Evolutionary conservation across 1,140 invertebrate species (phyloP).

Genomic region (Diprion similis): DNA sequence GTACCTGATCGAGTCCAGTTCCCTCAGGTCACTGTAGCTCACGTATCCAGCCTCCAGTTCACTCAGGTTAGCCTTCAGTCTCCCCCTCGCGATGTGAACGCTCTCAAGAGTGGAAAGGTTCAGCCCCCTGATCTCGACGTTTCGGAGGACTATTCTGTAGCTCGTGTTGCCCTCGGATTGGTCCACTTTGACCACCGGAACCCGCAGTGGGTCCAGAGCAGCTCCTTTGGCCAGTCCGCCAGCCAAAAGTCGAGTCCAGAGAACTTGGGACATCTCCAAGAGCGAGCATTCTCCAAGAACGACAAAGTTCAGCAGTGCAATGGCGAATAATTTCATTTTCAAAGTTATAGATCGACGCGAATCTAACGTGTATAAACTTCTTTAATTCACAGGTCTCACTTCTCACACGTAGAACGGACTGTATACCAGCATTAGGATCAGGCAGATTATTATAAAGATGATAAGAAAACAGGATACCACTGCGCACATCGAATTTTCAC

Average conservation of each 20-base stretch:
- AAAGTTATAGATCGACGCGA: not conserved
- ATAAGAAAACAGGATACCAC: slow-evolving; percentile 41
- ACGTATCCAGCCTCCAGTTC: slow-evolving; percentile 55
- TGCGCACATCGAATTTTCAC: slow-evolving; percentile 38
- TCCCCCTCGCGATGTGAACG: slow-evolving; percentile 47
- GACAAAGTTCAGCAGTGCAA: slow-evolving; percentile 22
- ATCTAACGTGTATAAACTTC: slow-evolving; percentile 13
- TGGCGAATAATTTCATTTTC: slow-evolving; percentile 35
- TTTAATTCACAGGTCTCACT: slow-evolving; percentile 20
- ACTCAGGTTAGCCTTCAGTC: slow-evolving; percentile 49
- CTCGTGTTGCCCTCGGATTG: slow-evolving; percentile 54
- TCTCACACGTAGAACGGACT: slow-evolving; percentile 47
- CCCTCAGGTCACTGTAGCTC: slow-evolving; percentile 50
- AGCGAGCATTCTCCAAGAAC: slow-evolving; percentile 32
- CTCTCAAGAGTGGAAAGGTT: slow-evolving; percentile 53
- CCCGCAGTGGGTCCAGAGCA: slow-evolving; percentile 47
- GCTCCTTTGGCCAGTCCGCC: slow-evolving; percentile 48
- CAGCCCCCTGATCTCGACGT: slow-evolving; percentile 52
- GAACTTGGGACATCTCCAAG: slow-evolving; percentile 49
- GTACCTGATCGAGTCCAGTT: slow-evolving; percentile 52
- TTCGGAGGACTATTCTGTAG: slow-evolving; percentile 50
- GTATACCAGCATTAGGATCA: slow-evolving; percentile 41
- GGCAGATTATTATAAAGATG: slow-evolving; percentile 38
- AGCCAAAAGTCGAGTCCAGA: slow-evolving; percentile 49
- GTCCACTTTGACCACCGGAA: slow-evolving; percentile 55